Conservation (phyloP, 1,140 invertebrate species). For the Hypsibius dujardini region DNA sequence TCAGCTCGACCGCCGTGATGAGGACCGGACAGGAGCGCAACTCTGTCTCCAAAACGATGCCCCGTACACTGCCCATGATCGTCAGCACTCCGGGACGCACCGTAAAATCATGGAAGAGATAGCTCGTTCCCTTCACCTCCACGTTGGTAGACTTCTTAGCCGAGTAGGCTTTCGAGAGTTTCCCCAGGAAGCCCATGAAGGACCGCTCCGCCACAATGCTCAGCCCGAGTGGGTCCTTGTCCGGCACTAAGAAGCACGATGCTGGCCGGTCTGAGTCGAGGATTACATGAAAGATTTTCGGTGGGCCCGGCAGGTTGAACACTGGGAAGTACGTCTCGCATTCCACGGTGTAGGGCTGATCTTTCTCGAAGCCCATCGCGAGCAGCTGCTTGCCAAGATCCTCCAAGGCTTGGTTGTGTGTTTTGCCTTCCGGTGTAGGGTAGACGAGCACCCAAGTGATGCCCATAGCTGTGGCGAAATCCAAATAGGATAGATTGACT, state of each 20-base stretch:
- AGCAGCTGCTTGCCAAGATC: neutral
- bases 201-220: neutral
- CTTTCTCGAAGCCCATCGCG: neutral
- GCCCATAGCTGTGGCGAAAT: constrained; percentile 2
- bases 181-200: constrained; percentile 1
- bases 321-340: neutral
- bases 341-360: neutral
- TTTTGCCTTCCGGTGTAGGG: neutral
- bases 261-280: neutral
- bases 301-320: neutral
- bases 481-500: too few relatives aligned
- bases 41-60: neutral
- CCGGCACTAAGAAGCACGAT: neutral
- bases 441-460: neutral
- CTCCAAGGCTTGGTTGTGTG: constrained; percentile 13
- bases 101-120: neutral
- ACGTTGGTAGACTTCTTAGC: neutral
- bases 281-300: constrained; percentile 1
- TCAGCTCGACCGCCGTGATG: constrained; percentile 3
- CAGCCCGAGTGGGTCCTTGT: neutral
- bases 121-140: neutral
- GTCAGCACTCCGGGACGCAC: neutral
- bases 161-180: neutral
- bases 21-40: neutral
- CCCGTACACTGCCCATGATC: neutral